Conservation (phyloP, 2,797 vertebrate species). For the Falco rusticolus region DNA sequence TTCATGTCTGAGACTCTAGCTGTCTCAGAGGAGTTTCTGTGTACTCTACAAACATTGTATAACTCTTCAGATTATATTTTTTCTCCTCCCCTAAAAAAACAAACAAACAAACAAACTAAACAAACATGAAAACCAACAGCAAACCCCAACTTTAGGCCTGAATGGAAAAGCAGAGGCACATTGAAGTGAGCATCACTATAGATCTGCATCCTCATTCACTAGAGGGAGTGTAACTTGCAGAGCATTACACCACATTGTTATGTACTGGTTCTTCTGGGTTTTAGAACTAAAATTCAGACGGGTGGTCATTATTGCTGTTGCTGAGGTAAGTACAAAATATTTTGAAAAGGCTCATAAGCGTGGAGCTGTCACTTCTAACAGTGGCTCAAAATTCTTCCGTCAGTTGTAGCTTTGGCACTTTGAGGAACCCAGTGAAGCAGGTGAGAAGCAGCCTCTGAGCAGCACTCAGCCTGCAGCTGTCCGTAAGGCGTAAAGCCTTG, state of each 20-base stretch:
- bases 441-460: background rate
- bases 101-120: background rate
- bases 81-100: background rate
- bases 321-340: background rate
- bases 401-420: background rate
- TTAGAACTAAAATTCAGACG: background rate
- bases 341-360: background rate
- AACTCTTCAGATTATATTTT: background rate
- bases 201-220: fast-evolving
- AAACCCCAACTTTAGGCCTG: background rate
- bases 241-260: fast-evolving
- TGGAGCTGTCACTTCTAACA: background rate
- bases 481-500: background rate
- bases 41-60: background rate
- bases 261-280: background rate
- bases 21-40: background rate
- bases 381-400: background rate
- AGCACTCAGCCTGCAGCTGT: background rate
- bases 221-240: fast-evolving
- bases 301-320: background rate
- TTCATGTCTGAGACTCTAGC: background rate
- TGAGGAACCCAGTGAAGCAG: background rate
- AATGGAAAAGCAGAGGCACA: background rate
- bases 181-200: fast-evolving
- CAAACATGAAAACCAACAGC: background rate